phyloP scores from a whole-genome alignment of 1,140 invertebrate species.

The Saccostrea glomerata region DNA sequence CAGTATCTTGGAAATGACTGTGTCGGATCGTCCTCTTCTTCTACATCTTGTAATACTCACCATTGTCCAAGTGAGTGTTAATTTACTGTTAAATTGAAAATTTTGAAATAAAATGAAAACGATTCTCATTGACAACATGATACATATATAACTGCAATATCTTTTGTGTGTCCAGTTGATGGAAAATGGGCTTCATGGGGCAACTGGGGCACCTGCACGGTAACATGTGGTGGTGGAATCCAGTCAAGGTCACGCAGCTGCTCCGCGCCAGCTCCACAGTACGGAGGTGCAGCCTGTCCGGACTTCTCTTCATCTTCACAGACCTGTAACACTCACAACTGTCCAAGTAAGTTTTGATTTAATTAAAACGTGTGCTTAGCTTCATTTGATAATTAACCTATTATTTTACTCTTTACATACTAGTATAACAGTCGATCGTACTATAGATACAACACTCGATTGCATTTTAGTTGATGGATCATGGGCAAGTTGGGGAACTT shows the following conservation, averaged over 20 bases:
- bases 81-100: not conserved
- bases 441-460: too few relatives aligned
- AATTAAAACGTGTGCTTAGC: too few relatives aligned
- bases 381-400: too few relatives aligned
- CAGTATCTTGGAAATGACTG: not conserved
- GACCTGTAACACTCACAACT: constrained; percentile 35
- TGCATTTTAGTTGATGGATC: constrained; percentile 49
- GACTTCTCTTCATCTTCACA: constrained; percentile 43
- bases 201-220: constrained; percentile 62
- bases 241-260: constrained; percentile 59
- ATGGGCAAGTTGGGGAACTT: constrained; percentile 67
- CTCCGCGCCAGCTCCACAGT: constrained; percentile 60
- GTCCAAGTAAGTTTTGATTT: constrained; percentile 35
- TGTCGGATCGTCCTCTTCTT: not conserved
- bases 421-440: too few relatives aligned
- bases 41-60: constrained; percentile 32
- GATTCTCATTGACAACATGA: too few relatives aligned
- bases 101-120: too few relatives aligned
- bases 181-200: constrained; percentile 69
- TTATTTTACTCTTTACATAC: too few relatives aligned
- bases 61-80: constrained; percentile 30
- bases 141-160: too few relatives aligned
- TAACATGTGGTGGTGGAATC: constrained; percentile 62
- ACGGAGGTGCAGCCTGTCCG: constrained; percentile 62
- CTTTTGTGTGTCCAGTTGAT: constrained; percentile 43